Evolutionary conservation across 2,113 vertebrate species (phyloP), one percentile per base, ranked within the genome.

Genomic region (Cyprinodon brontotheroides): DNA sequence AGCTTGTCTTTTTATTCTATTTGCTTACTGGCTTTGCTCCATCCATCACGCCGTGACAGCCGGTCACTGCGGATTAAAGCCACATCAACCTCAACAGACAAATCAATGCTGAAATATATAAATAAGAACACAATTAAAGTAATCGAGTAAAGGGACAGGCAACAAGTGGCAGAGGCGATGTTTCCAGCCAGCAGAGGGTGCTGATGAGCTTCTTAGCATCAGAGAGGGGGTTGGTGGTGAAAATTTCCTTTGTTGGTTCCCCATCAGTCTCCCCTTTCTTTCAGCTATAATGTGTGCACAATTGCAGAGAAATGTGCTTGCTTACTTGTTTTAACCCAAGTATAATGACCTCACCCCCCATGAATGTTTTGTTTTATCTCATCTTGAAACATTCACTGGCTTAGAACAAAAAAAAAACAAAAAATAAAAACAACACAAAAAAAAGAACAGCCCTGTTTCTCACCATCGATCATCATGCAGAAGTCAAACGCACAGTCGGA

Each of bases 41-140:
- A 90, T 92, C 91, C 92, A 91, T 94, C 93, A 92, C 83, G 29
- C 75, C 29, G 41, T 87, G 91, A 92, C 92, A 92, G 89, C 83
- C 72, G 86, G 89, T 92, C 91, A 50, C 85, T 87, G 85, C 75
- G 87, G 92, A 94, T 94, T 93, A 94, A 78, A 89, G 86, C 82
- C 87, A 69, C 74, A 88, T 87, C 89, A 87, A 85, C 85, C 72
- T 78, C 77, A 66, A 66, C 75, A 82, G 83, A 85, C 76, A 88
- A 93, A 92, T 94, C 92, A 74, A 91, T 93, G 77, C 36, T 74
- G 88, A 92, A 93, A 92, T 89, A 91, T 89, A 90, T 89, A 91
- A 94, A 92, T 92, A 89, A 89, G 69, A 80, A 47, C 68, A 81
- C 78, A 80, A 86, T 84, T 91, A 89, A 84, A 83, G 60, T 71